Evolutionary conservation across 1,140 invertebrate species (phyloP).

Genomic region (Ridgeia piscesae): DNA sequence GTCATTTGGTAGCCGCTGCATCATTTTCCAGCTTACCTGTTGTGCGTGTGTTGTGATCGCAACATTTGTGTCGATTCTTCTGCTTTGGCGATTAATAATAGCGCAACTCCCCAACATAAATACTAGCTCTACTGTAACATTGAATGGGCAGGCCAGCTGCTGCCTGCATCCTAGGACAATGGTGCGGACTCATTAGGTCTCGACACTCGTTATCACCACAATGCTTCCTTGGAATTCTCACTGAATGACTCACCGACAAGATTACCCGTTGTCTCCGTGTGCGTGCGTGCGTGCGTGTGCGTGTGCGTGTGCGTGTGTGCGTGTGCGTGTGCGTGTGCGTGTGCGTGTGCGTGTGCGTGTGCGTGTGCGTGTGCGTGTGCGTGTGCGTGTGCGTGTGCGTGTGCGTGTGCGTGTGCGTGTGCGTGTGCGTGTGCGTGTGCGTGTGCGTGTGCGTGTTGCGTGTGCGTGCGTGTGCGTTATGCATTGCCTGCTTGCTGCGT

Average conservation of each 20-base stretch:
- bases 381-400: constrained; percentile 16
- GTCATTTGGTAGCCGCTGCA: not conserved
- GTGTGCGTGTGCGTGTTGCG: constrained; percentile 19
- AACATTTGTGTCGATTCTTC: not conserved
- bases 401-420: constrained; percentile 19
- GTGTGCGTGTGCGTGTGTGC: not conserved
- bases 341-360: constrained; percentile 19
- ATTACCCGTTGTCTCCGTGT: constrained; percentile 18
- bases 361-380: constrained; percentile 18
- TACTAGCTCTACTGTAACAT: no score
- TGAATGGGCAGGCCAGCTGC: no score
- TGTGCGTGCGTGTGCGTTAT: constrained; percentile 10
- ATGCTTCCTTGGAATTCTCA: no score
- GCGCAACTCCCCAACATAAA: no score
- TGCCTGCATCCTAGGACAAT: no score
- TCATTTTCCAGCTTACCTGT: not conserved
- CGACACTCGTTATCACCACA: no score
- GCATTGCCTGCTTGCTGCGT: no score
- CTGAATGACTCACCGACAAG: no score
- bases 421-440: constrained; percentile 14
- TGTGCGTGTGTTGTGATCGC: not conserved
- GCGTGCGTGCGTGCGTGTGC: constrained; percentile 9
- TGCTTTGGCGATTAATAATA: not conserved
- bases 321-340: constrained; percentile 9
- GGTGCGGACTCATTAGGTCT: no score